A percentile compares a stretch with the other conserved stretches of the same genome.
Conservation (phyloP, 2,113 vertebrate genomes). For the Microtus richardsoni region DNA sequence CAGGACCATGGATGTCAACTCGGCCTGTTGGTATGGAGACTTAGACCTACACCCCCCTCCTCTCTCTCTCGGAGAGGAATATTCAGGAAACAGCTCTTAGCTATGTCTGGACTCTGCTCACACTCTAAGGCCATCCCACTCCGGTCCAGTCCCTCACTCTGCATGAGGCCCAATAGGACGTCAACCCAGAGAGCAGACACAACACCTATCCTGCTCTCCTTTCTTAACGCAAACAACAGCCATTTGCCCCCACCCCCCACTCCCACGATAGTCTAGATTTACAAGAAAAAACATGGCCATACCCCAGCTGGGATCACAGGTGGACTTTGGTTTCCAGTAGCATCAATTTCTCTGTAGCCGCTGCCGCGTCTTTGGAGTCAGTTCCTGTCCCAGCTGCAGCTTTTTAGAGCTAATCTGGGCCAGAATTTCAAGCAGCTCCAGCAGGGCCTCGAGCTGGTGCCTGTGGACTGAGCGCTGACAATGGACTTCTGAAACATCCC, state of each 20-base stretch:
- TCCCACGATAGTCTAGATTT: neutral
- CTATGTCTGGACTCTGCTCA: neutral
- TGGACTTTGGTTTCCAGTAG: conserved; percentile 9
- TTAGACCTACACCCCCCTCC: fast-evolving
- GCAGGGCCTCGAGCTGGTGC: neutral
- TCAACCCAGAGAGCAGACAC: neutral
- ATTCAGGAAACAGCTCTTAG: neutral
- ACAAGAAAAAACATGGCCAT: conserved; percentile 16
- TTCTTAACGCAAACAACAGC: neutral
- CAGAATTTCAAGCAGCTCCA: neutral
- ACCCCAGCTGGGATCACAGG: neutral
- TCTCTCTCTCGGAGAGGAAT: neutral
- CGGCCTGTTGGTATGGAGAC: neutral
- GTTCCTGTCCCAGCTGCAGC: neutral
- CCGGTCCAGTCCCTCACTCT: neutral
- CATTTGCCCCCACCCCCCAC: neutral
- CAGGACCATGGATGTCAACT: fast-evolving
- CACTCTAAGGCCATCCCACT: no score
- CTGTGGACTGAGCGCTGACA: conserved; percentile 10
- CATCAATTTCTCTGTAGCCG: neutral
- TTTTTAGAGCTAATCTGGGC: conserved; percentile 36
- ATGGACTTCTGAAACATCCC: conserved; percentile 16
- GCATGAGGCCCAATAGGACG: neutral
- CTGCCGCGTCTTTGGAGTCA: conserved; percentile 7
- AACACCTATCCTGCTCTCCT: neutral